Evolutionary conservation across 2,888 invertebrate genomes (phyloP).

Genomic region (Chydorus sphaericus): DNA sequence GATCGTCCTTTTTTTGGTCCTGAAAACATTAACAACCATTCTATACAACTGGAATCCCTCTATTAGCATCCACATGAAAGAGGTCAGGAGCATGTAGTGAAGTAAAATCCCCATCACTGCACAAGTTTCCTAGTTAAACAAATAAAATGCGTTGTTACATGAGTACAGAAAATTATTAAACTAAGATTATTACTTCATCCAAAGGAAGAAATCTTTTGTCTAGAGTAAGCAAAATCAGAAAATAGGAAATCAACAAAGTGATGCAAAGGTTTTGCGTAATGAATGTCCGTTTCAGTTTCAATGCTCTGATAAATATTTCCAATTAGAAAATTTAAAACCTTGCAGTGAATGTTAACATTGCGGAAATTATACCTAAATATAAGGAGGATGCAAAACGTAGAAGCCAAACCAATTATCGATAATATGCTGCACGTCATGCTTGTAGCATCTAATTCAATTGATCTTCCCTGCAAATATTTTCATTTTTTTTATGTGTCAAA

Average conservation of each 20-base stretch:
- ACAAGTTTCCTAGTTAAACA: conserved; percentile 28
- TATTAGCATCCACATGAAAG: conserved; percentile 37
- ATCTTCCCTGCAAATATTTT: conserved; percentile 19
- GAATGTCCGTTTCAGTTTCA: conserved; percentile 30
- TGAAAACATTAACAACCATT: conserved; percentile 35
- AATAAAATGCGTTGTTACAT: too few species aligned
- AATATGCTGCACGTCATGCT: conserved; percentile 20
- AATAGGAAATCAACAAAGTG: conserved; percentile 35
- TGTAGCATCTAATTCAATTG: conserved; percentile 21
- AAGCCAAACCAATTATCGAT: conserved; percentile 17
- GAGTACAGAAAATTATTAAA: too few species aligned
- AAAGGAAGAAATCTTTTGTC: conserved; percentile 18
- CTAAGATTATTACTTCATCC: conserved; percentile 17
- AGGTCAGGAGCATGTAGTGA: conserved; percentile 33
- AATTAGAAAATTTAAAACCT: too few species aligned
- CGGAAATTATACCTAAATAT: conserved; percentile 27
- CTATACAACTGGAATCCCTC: conserved; percentile 37
- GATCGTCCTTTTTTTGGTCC: conserved; percentile 29
- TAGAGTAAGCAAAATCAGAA: conserved; percentile 31
- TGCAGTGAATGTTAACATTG: background rate
- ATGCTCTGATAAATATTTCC: too few species aligned
- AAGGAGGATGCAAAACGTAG: conserved; percentile 23
- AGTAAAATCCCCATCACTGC: conserved; percentile 30
- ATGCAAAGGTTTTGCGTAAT: conserved; percentile 39
- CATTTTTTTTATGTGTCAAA: too few species aligned